These are phyloP conservation scores for Pteropus rufus DNA, from an alignment of 2,797 vertebrate genomes.

Conservation along the genomic window DNA sequence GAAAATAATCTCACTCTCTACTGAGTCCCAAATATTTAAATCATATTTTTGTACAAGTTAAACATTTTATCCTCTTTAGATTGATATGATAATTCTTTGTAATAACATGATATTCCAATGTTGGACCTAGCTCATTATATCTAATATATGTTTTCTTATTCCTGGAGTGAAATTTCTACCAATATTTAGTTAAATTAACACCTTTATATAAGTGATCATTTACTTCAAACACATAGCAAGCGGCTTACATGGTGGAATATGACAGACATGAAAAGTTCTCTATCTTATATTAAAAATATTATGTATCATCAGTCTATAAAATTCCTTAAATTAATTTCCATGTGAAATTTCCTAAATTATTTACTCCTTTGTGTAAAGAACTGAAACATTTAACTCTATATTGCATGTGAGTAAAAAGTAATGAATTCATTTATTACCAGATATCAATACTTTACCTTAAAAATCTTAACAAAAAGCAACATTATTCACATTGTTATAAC, in stretches of 20 bases:
- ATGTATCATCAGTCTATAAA: background rate
- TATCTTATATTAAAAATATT: background rate
- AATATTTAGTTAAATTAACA: background rate
- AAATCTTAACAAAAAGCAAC: background rate
- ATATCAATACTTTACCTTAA: background rate
- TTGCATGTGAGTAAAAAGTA: background rate
- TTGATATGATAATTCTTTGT: background rate
- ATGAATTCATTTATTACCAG: background rate
- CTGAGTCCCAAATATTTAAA: background rate
- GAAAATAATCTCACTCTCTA: background rate
- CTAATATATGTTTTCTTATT: background rate
- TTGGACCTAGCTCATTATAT: background rate
- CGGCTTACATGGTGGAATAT: background rate
- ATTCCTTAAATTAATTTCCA: background rate
- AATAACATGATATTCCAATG: background rate
- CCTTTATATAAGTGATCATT: background rate
- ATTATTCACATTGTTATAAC: background rate
- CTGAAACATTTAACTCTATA: background rate
- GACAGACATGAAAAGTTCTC: background rate
- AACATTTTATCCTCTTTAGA: background rate
- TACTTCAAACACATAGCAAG: background rate
- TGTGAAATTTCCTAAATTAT: background rate
- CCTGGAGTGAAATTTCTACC: background rate
- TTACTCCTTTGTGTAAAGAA: background rate
- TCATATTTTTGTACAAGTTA: background rate